A percentile compares a stretch with the other conserved stretches of the same genome.
Conservation (phyloP, 64 coral and sea anemone species). For the Porites australiensis region DNA sequence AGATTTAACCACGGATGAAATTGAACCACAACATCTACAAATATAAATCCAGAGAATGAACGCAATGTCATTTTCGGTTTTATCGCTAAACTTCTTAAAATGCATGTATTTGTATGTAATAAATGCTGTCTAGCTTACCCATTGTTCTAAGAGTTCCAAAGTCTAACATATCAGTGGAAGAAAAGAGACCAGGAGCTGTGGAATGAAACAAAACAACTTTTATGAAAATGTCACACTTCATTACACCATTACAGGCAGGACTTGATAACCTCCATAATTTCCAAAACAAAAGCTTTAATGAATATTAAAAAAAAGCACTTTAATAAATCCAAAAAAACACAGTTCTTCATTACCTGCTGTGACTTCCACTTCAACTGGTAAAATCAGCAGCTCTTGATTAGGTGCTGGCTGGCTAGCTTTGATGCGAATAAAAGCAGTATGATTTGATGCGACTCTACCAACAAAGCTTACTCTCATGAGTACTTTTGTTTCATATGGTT, state of each 20-base stretch:
- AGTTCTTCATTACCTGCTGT: constrained; percentile 18
- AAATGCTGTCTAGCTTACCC: constrained; percentile 60
- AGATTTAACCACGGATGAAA: no score
- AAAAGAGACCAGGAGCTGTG: constrained; percentile 88
- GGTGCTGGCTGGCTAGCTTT: constrained; percentile 85
- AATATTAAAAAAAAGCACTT: no score
- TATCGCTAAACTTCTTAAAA: no score
- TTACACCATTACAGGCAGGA: no score
- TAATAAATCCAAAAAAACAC: not conserved
- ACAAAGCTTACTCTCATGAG: constrained; percentile 96
- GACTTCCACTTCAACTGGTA: constrained; percentile 99
- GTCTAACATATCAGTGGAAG: constrained; percentile 91
- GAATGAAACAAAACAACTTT: constrained; percentile 7
- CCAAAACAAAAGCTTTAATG: no score
- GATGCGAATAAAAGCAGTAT: constrained; percentile 98
- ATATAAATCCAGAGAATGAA: no score
- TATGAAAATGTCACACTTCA: not conserved
- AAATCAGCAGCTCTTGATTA: constrained; percentile 87
- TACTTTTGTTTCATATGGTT: constrained; percentile 98
- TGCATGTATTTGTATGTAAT: not conserved
- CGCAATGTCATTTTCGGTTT: no score
- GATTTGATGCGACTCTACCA: constrained; percentile 86
- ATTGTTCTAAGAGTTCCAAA: constrained; percentile 99
- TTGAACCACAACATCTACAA: no score
- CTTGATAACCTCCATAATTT: no score